Conservation (phyloP, 2,888 invertebrate genomes). For the Eudiplozoon nipponicum region DNA sequence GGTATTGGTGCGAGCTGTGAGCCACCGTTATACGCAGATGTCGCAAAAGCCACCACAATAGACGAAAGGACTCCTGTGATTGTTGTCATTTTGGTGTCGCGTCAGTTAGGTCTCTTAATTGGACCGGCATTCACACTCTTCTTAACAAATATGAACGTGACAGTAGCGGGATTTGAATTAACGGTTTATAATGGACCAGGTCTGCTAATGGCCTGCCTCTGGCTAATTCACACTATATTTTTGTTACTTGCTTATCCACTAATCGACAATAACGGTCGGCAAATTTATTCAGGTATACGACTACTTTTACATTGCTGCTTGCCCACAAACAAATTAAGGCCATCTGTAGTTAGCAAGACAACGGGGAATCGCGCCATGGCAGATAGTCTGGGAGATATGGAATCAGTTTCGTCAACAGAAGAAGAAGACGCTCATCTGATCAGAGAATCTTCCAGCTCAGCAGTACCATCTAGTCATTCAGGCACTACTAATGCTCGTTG, state of each 20-base stretch:
- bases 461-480: too few species aligned
- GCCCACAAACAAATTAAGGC: too few species aligned
- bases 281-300: too few species aligned
- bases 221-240: conserved; percentile 14
- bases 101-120: conserved; percentile 13
- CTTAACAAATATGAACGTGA: conserved; percentile 3
- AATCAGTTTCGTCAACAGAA: too few species aligned
- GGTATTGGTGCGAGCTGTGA: conserved; percentile 14
- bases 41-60: conserved; percentile 10
- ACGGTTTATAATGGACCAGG: conserved; percentile 13
- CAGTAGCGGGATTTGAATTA: conserved; percentile 2
- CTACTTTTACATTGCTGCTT: too few species aligned
- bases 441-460: too few species aligned
- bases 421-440: too few species aligned
- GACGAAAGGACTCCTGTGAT: conserved; percentile 13
- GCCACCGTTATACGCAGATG: conserved; percentile 13
- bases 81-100: conserved; percentile 7
- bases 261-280: conserved; percentile 7
- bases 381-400: too few species aligned
- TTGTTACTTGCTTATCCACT: conserved; percentile 10
- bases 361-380: too few species aligned
- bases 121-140: conserved; percentile 14
- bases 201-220: conserved; percentile 13
- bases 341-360: too few species aligned
- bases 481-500: too few species aligned